Evolutionary conservation across 2,888 invertebrate genomes (phyloP), one percentile per base, ranked within the genome.

Genomic region (Antitype chi): DNA sequence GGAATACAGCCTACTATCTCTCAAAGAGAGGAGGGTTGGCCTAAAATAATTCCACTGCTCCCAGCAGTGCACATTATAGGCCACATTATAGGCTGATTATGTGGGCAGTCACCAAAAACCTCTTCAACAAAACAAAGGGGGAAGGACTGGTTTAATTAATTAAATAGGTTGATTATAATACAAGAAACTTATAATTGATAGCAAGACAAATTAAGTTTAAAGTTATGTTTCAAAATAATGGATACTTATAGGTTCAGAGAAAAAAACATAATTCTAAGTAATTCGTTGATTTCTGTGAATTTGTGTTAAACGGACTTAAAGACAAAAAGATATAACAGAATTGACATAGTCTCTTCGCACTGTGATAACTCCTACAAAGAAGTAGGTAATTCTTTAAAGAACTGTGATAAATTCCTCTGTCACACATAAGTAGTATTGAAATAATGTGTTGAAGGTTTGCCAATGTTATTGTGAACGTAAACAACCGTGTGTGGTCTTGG

Each of bases 381-480:
- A 32, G 32, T 57, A 82, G 32, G 60, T 62, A 69, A 69, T 79
- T 81, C 67, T 77, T 60, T 71, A 67, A 28, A 63, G 43, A 38
- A 62, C 68, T 4, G 49, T 66, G 28, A 84, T 85, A 72, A 76
- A 81, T 57, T 67, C 43, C 52, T 6, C 6, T 20, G 62, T 68
- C 81, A 63, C 38, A 70, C 72, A 72, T 78, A 85, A 70, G 78
- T 68, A 75, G 63, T 70, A 68, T 78, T 70, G 47, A 82, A 84
- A 78, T 82, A 84, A 84, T 78, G 82, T 82, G 74, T 85, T 84
- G 84, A 82, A 82, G 59, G n/a, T 70, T 78, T 84, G 84, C 84
- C 84, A 84, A 84, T 70, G 74, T 82, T 78, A 59, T 72, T 66
- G 49, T 15, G 69, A 47, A 32, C 62, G 74, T 82, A 74, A 78